These are phyloP conservation scores for Aplochiton taeniatus DNA, from an alignment of 2,797 vertebrate species.

Conservation along the genomic window DNA sequence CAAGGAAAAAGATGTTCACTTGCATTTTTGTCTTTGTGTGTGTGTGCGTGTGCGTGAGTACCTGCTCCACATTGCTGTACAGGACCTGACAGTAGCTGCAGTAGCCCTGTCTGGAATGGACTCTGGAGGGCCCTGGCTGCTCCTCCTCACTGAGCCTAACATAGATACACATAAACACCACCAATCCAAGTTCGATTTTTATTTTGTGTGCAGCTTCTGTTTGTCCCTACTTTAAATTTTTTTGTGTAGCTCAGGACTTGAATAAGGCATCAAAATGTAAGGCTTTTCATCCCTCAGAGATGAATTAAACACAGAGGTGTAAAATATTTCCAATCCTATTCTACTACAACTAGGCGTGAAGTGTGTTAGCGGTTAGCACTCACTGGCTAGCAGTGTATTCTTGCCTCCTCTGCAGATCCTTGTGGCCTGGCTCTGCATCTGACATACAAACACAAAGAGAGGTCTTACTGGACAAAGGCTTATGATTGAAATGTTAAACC, in stretches of 20 bases:
- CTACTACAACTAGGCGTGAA: neutral
- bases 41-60: slow-evolving; percentile 39
- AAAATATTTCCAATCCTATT: too few relatives aligned
- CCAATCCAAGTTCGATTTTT: too few relatives aligned
- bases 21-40: neutral
- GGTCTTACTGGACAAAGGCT: neutral
- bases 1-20: neutral
- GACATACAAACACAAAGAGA: slow-evolving; percentile 15
- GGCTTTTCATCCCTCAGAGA: too few relatives aligned
- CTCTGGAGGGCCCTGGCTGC: slow-evolving; percentile 66
- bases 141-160: slow-evolving; percentile 67
- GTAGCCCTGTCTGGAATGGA: slow-evolving; percentile 83
- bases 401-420: slow-evolving; percentile 41
- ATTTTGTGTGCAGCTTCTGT: too few relatives aligned
- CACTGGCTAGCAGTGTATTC: slow-evolving; percentile 64
- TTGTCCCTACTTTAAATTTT: too few relatives aligned
- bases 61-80: slow-evolving; percentile 89
- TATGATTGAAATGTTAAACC: neutral
- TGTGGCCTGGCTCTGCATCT: slow-evolving; percentile 59
- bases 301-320: too few relatives aligned
- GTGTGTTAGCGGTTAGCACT: slow-evolving; percentile 28
- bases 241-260: too few relatives aligned
- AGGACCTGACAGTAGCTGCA: slow-evolving; percentile 88
- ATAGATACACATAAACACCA: slow-evolving; percentile 12
- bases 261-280: too few relatives aligned